phyloP scores from a whole-genome alignment of 2,888 invertebrate species.

The Ophion obscuratus region DNA sequence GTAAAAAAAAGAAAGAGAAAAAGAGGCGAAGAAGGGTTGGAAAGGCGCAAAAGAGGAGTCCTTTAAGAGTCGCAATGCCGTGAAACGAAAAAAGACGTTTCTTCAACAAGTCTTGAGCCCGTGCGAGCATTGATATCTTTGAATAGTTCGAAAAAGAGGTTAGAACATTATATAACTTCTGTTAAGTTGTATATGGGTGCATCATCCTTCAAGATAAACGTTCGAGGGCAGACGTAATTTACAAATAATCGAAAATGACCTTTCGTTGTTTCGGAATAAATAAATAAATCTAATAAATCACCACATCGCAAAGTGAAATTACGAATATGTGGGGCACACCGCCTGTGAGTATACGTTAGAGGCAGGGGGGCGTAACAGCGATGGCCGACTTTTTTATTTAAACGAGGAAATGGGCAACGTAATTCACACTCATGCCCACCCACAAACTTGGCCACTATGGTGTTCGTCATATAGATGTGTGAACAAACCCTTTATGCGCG shows the following conservation, averaged over 20 bases:
- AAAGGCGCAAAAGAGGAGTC: slow-evolving; percentile 1
- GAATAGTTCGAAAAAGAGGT: slow-evolving; percentile 40
- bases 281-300: no score
- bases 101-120: slow-evolving; percentile 40
- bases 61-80: slow-evolving; percentile 59
- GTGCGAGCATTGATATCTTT: slow-evolving; percentile 51
- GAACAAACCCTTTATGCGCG: no score
- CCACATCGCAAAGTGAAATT: no score
- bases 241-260: slow-evolving; percentile 38
- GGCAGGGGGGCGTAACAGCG: no score
- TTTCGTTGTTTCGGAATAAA: not conserved
- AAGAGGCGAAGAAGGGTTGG: slow-evolving; percentile 14
- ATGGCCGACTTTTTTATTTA: no score
- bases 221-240: slow-evolving; percentile 41
- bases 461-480: no score
- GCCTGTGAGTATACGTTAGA: no score
- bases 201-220: slow-evolving; percentile 1
- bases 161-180: slow-evolving; percentile 36
- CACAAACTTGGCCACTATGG: no score
- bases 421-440: no score
- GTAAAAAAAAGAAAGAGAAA: not conserved
- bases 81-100: slow-evolving; percentile 42
- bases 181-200: not conserved
- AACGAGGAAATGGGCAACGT: no score
- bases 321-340: no score